These are phyloP conservation scores for Urocyon cinereoargenteus DNA, from an alignment of 2,797 vertebrate species.

Conservation along the genomic window DNA sequence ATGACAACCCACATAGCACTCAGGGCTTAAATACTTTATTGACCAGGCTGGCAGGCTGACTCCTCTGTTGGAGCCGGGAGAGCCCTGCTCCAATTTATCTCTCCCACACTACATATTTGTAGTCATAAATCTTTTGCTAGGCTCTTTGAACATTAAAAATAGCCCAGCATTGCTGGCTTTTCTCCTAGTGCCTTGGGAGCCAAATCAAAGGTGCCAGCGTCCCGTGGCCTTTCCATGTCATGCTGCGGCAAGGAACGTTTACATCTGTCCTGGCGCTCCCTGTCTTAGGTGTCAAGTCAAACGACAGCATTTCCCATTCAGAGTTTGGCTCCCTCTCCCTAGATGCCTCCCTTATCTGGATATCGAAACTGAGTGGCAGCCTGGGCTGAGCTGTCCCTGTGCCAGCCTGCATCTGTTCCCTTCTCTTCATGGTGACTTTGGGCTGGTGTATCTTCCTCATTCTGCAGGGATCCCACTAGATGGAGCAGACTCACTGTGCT, in stretches of 20 bases:
- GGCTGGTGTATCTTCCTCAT: rapidly evolving
- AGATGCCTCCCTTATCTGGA: neutral
- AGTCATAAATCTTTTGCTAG: slow-evolving; percentile 76
- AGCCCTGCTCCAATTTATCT: slow-evolving; percentile 79
- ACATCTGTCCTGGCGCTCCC: neutral
- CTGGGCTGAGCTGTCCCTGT: rapidly evolving
- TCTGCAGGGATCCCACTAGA: neutral
- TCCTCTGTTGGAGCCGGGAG: slow-evolving; percentile 56
- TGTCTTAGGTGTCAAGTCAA: neutral
- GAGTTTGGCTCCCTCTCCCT: neutral
- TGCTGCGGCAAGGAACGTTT: neutral
- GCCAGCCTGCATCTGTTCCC: neutral
- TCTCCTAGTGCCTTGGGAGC: slow-evolving; percentile 48
- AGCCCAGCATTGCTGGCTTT: slow-evolving; percentile 68
- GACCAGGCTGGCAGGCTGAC: slow-evolving; percentile 73
- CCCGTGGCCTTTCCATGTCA: slow-evolving; percentile 2
- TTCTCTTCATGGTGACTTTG: neutral
- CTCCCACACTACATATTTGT: slow-evolving; percentile 70
- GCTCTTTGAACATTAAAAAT: slow-evolving; percentile 74
- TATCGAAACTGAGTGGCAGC: neutral
- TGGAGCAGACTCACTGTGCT: slow-evolving; percentile 64
- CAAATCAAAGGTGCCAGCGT: slow-evolving; percentile 36
- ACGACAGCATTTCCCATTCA: neutral
- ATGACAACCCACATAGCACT: slow-evolving; percentile 78
- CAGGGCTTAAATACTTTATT: slow-evolving; percentile 87